Conservation (phyloP, 2,113 vertebrate species). For the Mormyrus lacerda region DNA sequence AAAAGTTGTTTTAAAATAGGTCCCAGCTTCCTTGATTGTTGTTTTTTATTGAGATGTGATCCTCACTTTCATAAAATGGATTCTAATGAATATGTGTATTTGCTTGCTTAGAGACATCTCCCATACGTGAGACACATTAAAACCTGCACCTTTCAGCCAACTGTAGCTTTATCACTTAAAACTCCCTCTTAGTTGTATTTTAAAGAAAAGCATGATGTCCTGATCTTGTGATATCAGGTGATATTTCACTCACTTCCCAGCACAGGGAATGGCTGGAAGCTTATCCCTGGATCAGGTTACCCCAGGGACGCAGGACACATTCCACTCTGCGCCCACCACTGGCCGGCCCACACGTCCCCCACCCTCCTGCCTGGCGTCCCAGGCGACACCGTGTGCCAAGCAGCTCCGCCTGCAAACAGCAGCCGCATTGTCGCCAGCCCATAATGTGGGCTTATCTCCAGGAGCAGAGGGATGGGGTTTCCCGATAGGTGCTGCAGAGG, state of each 20-base stretch:
- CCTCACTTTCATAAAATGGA: neutral
- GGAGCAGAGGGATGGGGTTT: slow-evolving; percentile 69
- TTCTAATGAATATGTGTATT: neutral
- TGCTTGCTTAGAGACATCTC: neutral
- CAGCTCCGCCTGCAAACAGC: slow-evolving; percentile 61
- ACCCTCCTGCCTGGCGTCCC: neutral
- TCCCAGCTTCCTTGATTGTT: neutral
- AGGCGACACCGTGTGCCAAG: slow-evolving; percentile 13
- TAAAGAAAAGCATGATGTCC: neutral
- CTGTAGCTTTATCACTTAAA: neutral
- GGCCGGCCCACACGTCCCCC: neutral
- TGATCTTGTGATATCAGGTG: neutral
- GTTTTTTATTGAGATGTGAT: neutral
- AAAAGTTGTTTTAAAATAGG: neutral
- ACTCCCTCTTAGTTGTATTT: neutral
- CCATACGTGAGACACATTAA: neutral
- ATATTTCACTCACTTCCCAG: neutral
- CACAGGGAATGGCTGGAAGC: neutral
- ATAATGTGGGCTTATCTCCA: slow-evolving; percentile 72
- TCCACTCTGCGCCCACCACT: neutral
- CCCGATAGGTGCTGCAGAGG: slow-evolving; percentile 43
- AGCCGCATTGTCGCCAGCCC: slow-evolving; percentile 65
- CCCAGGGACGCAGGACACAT: neutral
- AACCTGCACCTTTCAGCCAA: neutral
- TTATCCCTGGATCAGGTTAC: slow-evolving; percentile 44